phyloP scores from a whole-genome alignment of 2,797 vertebrate species.

The Ptychadena robeensis region DNA sequence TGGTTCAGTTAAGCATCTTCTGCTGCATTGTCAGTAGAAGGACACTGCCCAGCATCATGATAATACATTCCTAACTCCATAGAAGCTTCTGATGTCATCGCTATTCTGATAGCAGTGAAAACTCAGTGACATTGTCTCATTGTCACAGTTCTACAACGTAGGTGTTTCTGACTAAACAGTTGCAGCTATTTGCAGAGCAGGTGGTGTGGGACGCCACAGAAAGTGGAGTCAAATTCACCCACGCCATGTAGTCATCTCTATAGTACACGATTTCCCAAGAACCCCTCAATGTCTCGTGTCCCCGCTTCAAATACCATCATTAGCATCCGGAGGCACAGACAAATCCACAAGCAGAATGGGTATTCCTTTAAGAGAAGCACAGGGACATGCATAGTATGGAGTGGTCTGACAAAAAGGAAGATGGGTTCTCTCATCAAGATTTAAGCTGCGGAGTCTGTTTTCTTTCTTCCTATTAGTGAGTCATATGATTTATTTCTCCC shows the following conservation, averaged over 20 bases:
- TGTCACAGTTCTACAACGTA: background rate
- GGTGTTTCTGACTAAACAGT: background rate
- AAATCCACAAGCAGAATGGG: background rate
- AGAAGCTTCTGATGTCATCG: background rate
- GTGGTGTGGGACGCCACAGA: background rate
- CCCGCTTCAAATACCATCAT: constrained; percentile 4
- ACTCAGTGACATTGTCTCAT: too few species aligned
- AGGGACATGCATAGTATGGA: background rate
- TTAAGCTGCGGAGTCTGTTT: background rate
- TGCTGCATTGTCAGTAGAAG: background rate
- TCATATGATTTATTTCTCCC: background rate
- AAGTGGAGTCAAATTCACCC: constrained; percentile 6
- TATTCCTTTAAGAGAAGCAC: background rate
- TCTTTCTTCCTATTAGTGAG: background rate
- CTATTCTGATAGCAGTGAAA: background rate
- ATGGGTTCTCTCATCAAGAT: background rate
- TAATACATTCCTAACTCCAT: background rate
- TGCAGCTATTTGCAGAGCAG: constrained; percentile 21
- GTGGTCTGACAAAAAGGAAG: background rate
- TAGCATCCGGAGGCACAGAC: background rate
- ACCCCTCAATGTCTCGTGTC: background rate
- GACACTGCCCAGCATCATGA: background rate
- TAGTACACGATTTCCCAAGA: background rate
- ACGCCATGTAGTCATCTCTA: background rate
- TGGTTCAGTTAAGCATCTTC: too few species aligned